Evolutionary conservation across 2,113 vertebrate species (phyloP), one percentile per base, ranked within the genome.

Genomic region (Odobenus rosmarus): DNA sequence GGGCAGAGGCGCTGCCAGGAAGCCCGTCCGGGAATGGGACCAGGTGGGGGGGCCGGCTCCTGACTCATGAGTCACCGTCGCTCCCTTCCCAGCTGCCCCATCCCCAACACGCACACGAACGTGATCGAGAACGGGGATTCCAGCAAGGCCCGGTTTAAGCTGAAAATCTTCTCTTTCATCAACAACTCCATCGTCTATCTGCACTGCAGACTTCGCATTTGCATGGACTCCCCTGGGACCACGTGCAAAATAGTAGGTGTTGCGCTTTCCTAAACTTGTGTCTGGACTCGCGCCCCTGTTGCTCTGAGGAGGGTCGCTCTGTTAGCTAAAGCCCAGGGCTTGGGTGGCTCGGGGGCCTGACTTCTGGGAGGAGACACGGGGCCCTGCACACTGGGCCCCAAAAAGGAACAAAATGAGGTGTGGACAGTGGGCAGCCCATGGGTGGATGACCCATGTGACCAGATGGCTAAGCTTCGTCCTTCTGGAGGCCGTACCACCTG

Each of bases 151-250:
- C 99, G 98, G n/a, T 98, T 99, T 42, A 99, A 99, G 9, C 98
- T 99, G 77, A 98, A 98, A 89, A 98, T 99, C 7, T 99, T 99
- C 93, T 99, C 99, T 39, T 98, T 99, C 46, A 95, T 99, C 88
- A 97, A 99, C 79, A 98, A 98, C 91, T 98, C 99, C 4, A 85
- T 99, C 5, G 98, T 99, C 97, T 99, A 99, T 71, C 94, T 99
- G 97, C 99, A 99, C 98, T 99, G 99, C 98, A 98, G 98, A 91
- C 99, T 99, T 14, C 98, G 98, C 10, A 97, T 99, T 96, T 99
- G 99, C 83, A 76, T 99, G 92, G 98, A 99, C 96, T 97, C 76
- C 0, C 98, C 97, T 0, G 97, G 95, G 3, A 92, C 97, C 4
- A 98, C 98, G 31, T 99, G 99, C 95, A 98, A 97, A 62, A 99